These are phyloP conservation scores for Phoronis australis DNA, from an alignment of 2,888 invertebrate genomes.

Conservation along the genomic window DNA sequence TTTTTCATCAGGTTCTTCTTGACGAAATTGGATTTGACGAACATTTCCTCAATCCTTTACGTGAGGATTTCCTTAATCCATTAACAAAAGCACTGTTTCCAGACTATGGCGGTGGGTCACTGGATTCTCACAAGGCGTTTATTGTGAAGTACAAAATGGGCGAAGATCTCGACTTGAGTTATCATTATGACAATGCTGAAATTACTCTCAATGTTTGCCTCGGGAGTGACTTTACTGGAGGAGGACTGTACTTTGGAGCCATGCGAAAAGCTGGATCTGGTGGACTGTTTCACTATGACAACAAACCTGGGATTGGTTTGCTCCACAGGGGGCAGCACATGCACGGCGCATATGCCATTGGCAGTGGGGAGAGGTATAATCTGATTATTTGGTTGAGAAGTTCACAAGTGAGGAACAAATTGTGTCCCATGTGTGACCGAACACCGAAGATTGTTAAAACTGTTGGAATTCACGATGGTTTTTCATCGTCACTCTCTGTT, in stretches of 20 bases:
- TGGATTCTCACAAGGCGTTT: constrained; percentile 55
- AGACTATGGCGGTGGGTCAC: constrained; percentile 40
- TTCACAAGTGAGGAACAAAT: constrained; percentile 46
- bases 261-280: constrained; percentile 23
- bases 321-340: constrained; percentile 53
- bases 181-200: constrained; percentile 55
- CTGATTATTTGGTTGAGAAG: constrained; percentile 55
- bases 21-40: constrained; percentile 53
- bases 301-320: constrained; percentile 38
- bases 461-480: constrained; percentile 42
- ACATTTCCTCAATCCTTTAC: constrained; percentile 42
- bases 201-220: constrained; percentile 53
- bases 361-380: constrained; percentile 49
- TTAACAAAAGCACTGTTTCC: constrained; percentile 45
- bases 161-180: constrained; percentile 47
- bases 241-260: constrained; percentile 50
- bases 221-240: constrained; percentile 46
- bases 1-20: constrained; percentile 46
- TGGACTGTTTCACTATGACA: constrained; percentile 20
- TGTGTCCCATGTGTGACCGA: constrained; percentile 54
- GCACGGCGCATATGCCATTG: constrained; percentile 52
- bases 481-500: too few species aligned
- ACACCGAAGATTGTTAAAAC: constrained; percentile 38
- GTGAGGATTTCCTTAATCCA: constrained; percentile 45
- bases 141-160: constrained; percentile 49